Evolutionary conservation across 2,888 invertebrate genomes (phyloP).

Genomic region (Lasioglossum vierecki): DNA sequence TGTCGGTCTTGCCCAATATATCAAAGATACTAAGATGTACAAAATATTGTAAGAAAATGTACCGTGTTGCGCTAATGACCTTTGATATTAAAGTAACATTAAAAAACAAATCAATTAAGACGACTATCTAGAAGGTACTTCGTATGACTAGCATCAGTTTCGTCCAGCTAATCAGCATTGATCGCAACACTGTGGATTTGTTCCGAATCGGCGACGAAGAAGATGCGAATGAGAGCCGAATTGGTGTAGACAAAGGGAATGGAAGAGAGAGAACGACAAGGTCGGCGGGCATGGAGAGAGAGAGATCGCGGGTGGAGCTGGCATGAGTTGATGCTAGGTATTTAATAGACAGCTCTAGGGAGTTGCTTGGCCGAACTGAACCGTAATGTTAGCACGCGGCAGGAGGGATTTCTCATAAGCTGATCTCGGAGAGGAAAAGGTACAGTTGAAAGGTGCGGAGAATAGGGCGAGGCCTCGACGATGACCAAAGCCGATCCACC

Average conservation of each 20-base stretch:
- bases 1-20: no score
- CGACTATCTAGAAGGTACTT: no score
- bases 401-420: constrained; percentile 81
- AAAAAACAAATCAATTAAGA: no score
- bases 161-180: no score
- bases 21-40: no score
- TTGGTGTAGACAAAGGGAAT: constrained; percentile 16
- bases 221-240: constrained; percentile 16
- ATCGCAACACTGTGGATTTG: neutral
- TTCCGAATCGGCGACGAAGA: constrained; percentile 2
- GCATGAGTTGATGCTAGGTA: constrained; percentile 80
- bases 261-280: neutral
- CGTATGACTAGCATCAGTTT: no score
- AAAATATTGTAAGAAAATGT: no score
- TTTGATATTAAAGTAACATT: no score
- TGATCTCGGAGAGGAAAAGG: constrained; percentile 72
- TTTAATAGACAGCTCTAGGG: constrained; percentile 80
- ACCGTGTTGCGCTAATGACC: no score
- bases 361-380: constrained; percentile 76
- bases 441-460: constrained; percentile 71
- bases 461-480: constrained; percentile 53
- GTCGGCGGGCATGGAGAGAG: neutral
- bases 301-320: constrained; percentile 27
- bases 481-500: constrained; percentile 61
- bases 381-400: constrained; percentile 76